phyloP scores from a whole-genome alignment of 2,113 vertebrate genomes.

The Argyrosomus japonicus region DNA sequence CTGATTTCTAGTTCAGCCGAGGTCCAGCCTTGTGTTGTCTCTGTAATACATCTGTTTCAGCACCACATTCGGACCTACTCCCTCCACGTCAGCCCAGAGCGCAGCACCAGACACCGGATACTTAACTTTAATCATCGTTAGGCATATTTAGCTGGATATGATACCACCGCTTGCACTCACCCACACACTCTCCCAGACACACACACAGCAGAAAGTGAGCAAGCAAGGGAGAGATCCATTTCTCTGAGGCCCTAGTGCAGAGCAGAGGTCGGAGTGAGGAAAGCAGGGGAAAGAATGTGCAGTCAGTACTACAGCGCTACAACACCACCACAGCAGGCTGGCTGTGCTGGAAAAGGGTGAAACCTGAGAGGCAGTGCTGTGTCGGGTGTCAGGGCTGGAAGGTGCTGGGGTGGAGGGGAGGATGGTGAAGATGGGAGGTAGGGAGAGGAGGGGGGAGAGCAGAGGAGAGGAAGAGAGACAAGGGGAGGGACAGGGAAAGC shows the following conservation, averaged over 20 bases:
- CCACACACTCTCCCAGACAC: constrained; percentile 72
- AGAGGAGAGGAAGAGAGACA: constrained; percentile 27
- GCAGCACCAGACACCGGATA: constrained; percentile 77
- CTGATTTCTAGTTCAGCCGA: constrained; percentile 64
- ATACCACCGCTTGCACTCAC: constrained; percentile 75
- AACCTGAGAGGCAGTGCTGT: constrained; percentile 77
- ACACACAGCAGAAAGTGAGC: constrained; percentile 76
- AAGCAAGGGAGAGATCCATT: constrained; percentile 77
- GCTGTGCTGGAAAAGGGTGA: constrained; percentile 81
- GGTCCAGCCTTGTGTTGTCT: constrained; percentile 75
- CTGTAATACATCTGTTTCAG: constrained; percentile 82
- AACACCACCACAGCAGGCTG: constrained; percentile 78
- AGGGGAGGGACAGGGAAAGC: constrained; percentile 56
- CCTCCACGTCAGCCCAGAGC: constrained; percentile 75
- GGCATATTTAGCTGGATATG: constrained; percentile 83
- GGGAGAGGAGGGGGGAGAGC: neutral
- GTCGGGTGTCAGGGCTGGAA: constrained; percentile 82
- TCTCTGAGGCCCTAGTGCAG: constrained; percentile 78
- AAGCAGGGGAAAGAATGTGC: constrained; percentile 81
- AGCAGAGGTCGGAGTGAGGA: constrained; percentile 82
- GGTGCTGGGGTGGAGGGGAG: constrained; percentile 74
- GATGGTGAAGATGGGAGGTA: constrained; percentile 74
- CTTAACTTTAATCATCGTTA: constrained; percentile 82
- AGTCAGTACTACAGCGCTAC: constrained; percentile 78
- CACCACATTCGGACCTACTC: constrained; percentile 73